Evolutionary conservation across 64 coral and sea anemone genomes (phyloP), one percentile per base, ranked within the genome.

Genomic region (Montipora sp.): DNA sequence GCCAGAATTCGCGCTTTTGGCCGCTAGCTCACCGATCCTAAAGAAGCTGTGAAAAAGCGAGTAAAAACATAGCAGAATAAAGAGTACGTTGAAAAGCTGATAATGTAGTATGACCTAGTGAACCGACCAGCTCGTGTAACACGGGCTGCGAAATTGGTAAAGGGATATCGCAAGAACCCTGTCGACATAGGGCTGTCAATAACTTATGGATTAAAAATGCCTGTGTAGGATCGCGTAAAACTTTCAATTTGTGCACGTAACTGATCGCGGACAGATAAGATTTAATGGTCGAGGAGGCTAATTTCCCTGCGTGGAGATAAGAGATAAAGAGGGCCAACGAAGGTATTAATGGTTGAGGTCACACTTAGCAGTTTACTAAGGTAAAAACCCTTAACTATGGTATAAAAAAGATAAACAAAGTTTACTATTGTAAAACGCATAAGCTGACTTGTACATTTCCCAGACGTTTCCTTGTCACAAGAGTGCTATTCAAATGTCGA

Each of bases 41-140:
- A 77, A 77, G 9, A 63, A 63, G 27, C 44, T 45, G 75, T 77
- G 0, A 77, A 77, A 77, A 77, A 1, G 75, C 75, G 3, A 46
- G 13, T 77, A 77, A 12, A 77, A 77, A 77, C 36, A 77, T 77
- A 47, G 75, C 44, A 46, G 75, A 45, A 77, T 46, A 77, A 44
- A 77, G 24, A 47, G 75, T 45, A 47, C 75, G 75, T 77, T 77
- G 45, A 47, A 63, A 63, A 11, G 9, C 59, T 63, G 59, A 63
- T 63, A 63, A 63, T 63, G 59, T 11, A 63, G 59, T 77, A 46
- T 77, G 75, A 15, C 16, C 24, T 46, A 77, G 44, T 44, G 75
- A 77, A 47, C 7, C 8, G 3, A 77, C 75, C 21, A 77, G 75
- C 36, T 77, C 24, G 16, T 45, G 36, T 5, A 77, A 46, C 27